phyloP scores from a whole-genome alignment of 2,797 vertebrate species.

The Eleutherodactylus coqui region DNA sequence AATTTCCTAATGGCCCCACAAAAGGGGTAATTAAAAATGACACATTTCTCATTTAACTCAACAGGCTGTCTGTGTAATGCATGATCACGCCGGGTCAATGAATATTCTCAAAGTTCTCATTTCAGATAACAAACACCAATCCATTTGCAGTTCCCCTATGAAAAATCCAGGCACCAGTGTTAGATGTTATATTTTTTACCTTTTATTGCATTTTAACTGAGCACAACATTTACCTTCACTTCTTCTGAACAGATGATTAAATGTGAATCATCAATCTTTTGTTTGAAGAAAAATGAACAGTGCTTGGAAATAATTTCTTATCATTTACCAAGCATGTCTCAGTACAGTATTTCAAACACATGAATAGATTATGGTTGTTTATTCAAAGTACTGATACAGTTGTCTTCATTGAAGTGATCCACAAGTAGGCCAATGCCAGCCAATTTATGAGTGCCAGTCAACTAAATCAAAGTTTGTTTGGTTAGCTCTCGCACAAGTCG shows the following conservation, averaged over 20 bases:
- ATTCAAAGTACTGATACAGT: not conserved
- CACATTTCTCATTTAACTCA: not conserved
- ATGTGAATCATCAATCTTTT: not conserved
- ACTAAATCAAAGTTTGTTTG: no score
- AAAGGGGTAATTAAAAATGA: not conserved
- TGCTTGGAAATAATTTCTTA: not conserved
- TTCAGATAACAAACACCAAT: not conserved
- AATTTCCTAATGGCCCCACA: not conserved
- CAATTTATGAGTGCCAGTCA: no score
- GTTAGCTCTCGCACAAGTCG: no score
- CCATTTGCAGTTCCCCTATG: not conserved
- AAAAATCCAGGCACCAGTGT: not conserved
- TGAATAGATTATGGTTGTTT: not conserved
- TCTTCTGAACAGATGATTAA: not conserved
- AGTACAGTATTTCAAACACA: not conserved
- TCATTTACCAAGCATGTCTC: not conserved
- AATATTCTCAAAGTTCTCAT: not conserved
- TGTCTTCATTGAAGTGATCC: not conserved
- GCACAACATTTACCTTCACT: not conserved
- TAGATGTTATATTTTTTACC: not conserved
- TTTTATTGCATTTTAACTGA: not conserved
- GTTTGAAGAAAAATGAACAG: not conserved
- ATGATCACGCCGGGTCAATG: not conserved
- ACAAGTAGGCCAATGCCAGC: no score
- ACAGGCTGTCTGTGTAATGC: not conserved